These are phyloP conservation scores for Pristis pectinata DNA, from an alignment of 2,797 vertebrate genomes.

Conservation along the genomic window DNA sequence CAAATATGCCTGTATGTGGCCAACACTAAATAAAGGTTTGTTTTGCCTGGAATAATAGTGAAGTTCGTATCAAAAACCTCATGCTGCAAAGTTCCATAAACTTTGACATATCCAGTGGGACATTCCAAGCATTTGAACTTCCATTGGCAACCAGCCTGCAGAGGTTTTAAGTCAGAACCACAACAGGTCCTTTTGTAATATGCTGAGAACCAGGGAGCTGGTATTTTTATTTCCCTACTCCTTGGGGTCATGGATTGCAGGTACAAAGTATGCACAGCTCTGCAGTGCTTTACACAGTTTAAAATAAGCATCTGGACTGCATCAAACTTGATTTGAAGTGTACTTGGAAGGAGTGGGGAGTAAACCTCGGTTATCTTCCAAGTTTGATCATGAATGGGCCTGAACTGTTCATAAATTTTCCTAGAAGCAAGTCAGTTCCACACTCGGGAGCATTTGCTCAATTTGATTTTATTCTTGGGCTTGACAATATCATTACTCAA, in stretches of 20 bases:
- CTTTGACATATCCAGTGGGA: background rate
- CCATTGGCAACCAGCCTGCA: background rate
- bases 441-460: background rate
- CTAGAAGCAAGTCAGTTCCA: background rate
- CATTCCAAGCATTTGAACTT: conserved; percentile 5
- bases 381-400: background rate
- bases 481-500: background rate
- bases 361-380: background rate
- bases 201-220: background rate
- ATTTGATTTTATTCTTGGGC: background rate
- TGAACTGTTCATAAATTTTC: background rate
- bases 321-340: background rate
- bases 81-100: background rate
- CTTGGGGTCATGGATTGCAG: background rate
- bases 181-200: background rate
- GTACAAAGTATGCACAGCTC: background rate
- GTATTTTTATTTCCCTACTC: background rate
- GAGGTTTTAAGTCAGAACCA: background rate
- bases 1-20: background rate
- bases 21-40: conserved; percentile 11
- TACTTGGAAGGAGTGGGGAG: background rate
- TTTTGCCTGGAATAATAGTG: background rate
- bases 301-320: background rate
- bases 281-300: background rate
- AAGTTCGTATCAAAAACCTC: background rate